phyloP scores from a whole-genome alignment of 1,140 invertebrate species.

The Anastrepha obliqua region DNA sequence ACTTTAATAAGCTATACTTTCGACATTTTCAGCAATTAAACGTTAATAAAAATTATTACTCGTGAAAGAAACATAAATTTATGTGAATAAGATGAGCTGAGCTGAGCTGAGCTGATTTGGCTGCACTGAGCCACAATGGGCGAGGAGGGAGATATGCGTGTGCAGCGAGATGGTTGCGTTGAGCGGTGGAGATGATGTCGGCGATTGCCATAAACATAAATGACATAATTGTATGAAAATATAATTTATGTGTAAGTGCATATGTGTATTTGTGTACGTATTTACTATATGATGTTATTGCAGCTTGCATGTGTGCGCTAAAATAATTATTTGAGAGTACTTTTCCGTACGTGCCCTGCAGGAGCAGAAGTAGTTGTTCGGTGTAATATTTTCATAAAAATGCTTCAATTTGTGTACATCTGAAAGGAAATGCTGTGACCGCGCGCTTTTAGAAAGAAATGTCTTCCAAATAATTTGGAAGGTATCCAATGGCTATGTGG shows the following conservation, averaged over 20 bases:
- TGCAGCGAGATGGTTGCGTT: not conserved
- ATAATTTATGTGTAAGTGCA: not conserved
- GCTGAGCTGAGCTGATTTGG: constrained; percentile 1
- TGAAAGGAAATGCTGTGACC: too few species aligned
- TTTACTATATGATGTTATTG: not conserved
- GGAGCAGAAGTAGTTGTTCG: too few species aligned
- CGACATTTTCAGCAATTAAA: constrained; percentile 45
- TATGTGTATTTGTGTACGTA: not conserved
- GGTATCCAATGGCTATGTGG: too few species aligned
- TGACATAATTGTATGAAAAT: constrained; percentile 36
- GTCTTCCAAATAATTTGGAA: too few species aligned
- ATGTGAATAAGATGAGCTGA: constrained; percentile 24
- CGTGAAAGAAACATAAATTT: constrained; percentile 26
- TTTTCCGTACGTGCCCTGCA: too few species aligned
- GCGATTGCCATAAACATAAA: constrained; percentile 13
- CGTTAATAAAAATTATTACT: constrained; percentile 48
- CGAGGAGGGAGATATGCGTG: not conserved
- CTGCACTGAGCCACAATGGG: not conserved
- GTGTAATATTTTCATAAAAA: too few species aligned
- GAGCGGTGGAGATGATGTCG: not conserved
- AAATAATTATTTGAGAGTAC: not conserved
- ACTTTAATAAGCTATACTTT: constrained; percentile 38
- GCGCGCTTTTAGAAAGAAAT: too few species aligned
- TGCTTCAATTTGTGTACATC: too few species aligned
- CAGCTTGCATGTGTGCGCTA: not conserved